Conservation (phyloP, 1,140 invertebrate species). For the Thaumatotibia leucotreta region DNA sequence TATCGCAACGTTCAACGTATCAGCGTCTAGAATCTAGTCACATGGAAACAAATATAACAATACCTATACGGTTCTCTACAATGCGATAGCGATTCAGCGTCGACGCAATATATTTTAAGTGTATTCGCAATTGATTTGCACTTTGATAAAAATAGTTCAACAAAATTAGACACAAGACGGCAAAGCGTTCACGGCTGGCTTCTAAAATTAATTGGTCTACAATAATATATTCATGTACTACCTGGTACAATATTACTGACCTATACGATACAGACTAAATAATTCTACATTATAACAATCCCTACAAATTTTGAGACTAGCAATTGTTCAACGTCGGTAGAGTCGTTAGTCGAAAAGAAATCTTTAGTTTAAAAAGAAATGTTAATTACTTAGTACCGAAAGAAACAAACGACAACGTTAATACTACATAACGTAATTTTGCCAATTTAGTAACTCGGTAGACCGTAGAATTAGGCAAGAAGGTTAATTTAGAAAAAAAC, state of each 20-base stretch:
- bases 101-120: no score
- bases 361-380: conserved; percentile 6
- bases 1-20: no score
- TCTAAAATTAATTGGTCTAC: not conserved
- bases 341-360: conserved; percentile 15
- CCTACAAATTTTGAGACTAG: conserved; percentile 59
- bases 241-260: not conserved
- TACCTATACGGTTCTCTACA: no score
- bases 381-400: not conserved
- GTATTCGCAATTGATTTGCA: no score
- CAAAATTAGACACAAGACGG: not conserved
- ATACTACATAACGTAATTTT: not conserved
- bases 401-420: conserved; percentile 8
- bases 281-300: not conserved
- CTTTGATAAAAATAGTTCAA: no score
- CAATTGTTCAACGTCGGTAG: conserved; percentile 49
- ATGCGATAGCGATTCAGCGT: no score
- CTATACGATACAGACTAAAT: not conserved
- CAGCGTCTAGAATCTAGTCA: no score
- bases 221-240: no score
- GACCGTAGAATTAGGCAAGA: not conserved
- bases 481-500: not conserved
- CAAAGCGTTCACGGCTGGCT: not conserved
- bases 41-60: no score
- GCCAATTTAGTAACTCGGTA: conserved; percentile 3